A percentile compares a stretch with the other conserved stretches of the same genome.
phyloP scores from a whole-genome alignment of 2,113 vertebrate genomes.

The Taurulus bubalis region DNA sequence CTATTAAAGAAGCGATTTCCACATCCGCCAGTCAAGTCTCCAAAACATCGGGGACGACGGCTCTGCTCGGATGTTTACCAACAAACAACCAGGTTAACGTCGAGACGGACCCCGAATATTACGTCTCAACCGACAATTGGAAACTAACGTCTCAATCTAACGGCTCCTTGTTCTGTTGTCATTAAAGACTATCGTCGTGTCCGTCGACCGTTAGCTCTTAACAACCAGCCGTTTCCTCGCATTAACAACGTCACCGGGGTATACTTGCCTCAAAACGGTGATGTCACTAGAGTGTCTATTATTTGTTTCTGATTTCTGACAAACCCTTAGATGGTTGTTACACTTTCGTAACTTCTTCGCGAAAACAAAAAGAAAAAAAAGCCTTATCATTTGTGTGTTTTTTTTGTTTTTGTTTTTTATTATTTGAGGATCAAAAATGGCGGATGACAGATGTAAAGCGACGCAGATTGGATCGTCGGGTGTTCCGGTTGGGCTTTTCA shows the following conservation, averaged over 20 bases:
- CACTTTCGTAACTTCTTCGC: background rate
- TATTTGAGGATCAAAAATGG: conserved; percentile 11
- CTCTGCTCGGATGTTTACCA: background rate
- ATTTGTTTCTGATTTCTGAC: background rate
- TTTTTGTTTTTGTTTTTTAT: background rate
- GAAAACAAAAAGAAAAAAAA: background rate
- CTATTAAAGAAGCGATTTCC: conserved; percentile 1
- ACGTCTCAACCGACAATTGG: background rate
- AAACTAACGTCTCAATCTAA: background rate
- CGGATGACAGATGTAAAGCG: background rate
- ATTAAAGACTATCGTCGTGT: no score
- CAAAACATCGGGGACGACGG: background rate
- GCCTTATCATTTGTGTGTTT: background rate
- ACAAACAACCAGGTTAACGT: background rate
- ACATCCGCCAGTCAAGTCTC: conserved; percentile 2
- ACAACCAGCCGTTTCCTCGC: background rate
- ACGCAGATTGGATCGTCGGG: background rate
- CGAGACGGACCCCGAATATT: no score
- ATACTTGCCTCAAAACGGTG: conserved; percentile 9
- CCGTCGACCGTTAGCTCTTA: background rate
- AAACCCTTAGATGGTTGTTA: background rate
- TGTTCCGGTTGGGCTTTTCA: background rate
- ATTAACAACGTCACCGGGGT: background rate
- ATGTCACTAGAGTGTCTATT: background rate
- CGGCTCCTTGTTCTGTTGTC: no score